Base-by-base conservation (phyloP, 2,113 vertebrate genomes). In the Dinomys branickii region DNA sequence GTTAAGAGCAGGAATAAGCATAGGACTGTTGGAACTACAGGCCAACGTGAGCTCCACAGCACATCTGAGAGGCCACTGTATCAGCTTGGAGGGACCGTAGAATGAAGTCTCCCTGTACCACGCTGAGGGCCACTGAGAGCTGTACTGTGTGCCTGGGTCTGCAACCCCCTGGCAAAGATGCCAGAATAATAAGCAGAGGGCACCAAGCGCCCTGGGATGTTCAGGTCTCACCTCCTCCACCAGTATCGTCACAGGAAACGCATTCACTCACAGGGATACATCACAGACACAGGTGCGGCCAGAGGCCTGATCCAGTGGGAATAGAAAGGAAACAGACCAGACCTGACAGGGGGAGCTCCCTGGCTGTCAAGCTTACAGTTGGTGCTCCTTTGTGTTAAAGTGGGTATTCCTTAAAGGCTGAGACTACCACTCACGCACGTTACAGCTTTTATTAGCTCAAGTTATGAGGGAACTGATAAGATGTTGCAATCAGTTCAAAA, bases 391-490 rank as follows among this genome's bases (percentile, higher is more conserved):
- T 65, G 14, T 65, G 35, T 59, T 59, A 65, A 85, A 75, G 35
- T 11, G 87, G 59, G n/a, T 80, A 17, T 47, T 33, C 83, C 84
- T 88, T 56, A 13, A 85, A 82, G 38, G 41, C 26, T 47, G 65
- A 80, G 94, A 35, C 12, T 5, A 22, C 65, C 44, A 87, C 20
- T 83, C n/a, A 90, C 59, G 16, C 3, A 1, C 78, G 50, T 41
- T 87, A 61, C 54, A 90, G 24, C 58, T 91, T 88, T 91, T 69
- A 89, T 77, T 94, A 86, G 84, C 38, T 81, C 33, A 61, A 67
- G 19, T 47, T 65, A 35, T 19, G 14, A 73, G 44, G 52, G 7
- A 95, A 69, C 17, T 8, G 24, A 4, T 81, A 90, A 85, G 35
- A 83, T 52, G 63, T 86, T 85, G 19, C 1, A 85, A 9, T 2